Evolutionary conservation across 2,113 vertebrate genomes (phyloP).

Genomic region (Thunnus maccoyii): DNA sequence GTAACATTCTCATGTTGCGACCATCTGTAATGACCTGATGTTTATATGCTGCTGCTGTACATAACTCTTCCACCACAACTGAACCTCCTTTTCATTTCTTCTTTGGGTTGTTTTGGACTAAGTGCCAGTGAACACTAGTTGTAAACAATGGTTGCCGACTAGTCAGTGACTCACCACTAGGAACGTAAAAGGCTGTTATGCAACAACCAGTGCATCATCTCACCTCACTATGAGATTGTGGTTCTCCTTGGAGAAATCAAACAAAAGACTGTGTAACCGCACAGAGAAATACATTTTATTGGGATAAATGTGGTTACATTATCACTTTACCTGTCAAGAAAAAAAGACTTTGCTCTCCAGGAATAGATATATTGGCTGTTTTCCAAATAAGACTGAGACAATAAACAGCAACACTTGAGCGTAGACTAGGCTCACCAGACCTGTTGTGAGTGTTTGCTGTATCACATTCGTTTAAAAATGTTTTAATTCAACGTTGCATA

Average conservation of each 20-base stretch:
- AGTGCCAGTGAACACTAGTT: constrained; percentile 17
- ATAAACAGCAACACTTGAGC: constrained; percentile 52
- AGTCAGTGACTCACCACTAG: constrained; percentile 45
- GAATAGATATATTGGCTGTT: constrained; percentile 46
- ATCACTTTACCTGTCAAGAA: constrained; percentile 37
- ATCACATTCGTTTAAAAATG: constrained; percentile 18
- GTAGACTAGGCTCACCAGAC: constrained; percentile 15
- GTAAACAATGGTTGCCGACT: constrained; percentile 30
- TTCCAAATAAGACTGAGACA: constrained; percentile 47
- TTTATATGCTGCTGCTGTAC: neutral
- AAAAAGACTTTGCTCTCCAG: constrained; percentile 36
- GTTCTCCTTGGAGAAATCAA: constrained; percentile 45
- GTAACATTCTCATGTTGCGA: constrained; percentile 4
- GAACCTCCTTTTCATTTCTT: neutral
- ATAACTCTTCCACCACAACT: neutral
- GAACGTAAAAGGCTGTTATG: constrained; percentile 46
- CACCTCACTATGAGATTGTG: constrained; percentile 38
- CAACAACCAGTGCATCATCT: constrained; percentile 57
- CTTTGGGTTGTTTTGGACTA: constrained; percentile 6
- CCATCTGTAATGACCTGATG: constrained; percentile 19
- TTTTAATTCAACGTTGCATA: neutral
- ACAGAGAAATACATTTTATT: constrained; percentile 37
- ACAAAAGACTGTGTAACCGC: constrained; percentile 56
- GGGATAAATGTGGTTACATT: constrained; percentile 44
- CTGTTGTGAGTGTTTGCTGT: constrained; percentile 26